Percentiles rank a stretch among this genome's conserved stretches.
Evolutionary conservation across 2,888 invertebrate species (phyloP).

Genomic region (Cephus runcator): DNA sequence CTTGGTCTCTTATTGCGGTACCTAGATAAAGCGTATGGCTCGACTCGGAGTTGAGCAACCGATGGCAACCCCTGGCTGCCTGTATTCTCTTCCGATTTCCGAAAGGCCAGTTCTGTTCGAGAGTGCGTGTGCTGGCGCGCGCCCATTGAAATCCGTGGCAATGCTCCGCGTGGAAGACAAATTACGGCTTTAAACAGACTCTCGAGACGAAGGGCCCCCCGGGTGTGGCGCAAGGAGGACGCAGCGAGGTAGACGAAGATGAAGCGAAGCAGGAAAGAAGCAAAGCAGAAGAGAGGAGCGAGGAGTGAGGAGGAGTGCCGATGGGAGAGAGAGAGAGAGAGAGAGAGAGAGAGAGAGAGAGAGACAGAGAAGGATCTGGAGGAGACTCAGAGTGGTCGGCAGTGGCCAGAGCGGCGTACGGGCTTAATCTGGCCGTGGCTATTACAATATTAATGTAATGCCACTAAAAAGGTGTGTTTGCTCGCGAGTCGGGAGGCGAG

Average conservation of each 20-base stretch:
- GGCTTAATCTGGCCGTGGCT: slow-evolving; percentile 31
- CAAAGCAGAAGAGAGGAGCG: slow-evolving; percentile 36
- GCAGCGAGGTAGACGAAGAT: slow-evolving; percentile 1
- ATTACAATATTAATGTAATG: slow-evolving; percentile 63
- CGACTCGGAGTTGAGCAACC: neutral
- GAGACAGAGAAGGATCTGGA: slow-evolving; percentile 3
- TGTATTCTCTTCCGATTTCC: neutral
- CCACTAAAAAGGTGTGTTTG: slow-evolving; percentile 63
- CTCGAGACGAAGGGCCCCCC: slow-evolving; percentile 2
- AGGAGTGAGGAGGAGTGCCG: slow-evolving; percentile 10
- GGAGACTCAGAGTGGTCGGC: slow-evolving; percentile 13
- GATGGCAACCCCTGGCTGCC: neutral
- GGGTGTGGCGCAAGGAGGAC: neutral
- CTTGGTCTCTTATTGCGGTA: neutral
- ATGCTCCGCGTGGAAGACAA: slow-evolving; percentile 46
- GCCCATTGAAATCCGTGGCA: slow-evolving; percentile 36
- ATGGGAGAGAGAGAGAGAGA: neutral
- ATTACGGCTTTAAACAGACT: slow-evolving; percentile 29
- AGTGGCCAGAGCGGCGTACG: slow-evolving; percentile 26
- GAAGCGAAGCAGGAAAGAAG: slow-evolving; percentile 23
- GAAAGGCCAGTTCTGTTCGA: neutral
- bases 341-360: slow-evolving; percentile 8
- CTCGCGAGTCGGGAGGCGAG: slow-evolving; percentile 42
- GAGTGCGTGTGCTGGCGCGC: slow-evolving; percentile 15
- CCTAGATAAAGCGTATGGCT: neutral